Base-by-base conservation (phyloP, 2,113 vertebrate genomes). In the Notarius quadriscutis region DNA sequence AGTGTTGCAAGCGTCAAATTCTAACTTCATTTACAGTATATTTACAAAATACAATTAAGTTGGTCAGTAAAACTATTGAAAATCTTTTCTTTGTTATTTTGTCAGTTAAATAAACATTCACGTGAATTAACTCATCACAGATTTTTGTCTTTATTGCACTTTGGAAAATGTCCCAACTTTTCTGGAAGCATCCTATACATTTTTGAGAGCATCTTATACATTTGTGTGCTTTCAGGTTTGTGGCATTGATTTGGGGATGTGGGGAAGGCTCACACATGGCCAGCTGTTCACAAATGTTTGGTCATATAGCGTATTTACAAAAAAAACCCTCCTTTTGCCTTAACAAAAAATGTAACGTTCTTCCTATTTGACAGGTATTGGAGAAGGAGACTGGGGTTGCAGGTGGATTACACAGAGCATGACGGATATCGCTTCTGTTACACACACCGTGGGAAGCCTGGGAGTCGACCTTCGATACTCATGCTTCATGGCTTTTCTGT, bases 401-500 rank as follows among this genome's bases (percentile, higher is more conserved):
- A 95, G 90, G 94, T 99, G 85, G 93, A 90, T 77, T 96, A 96
- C 0, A 93, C 90, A 0, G 86, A 88, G 88, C 94, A 94, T 0
- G 95, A 95, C 12, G 95, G 94, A 83, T 99, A 99, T 84, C 95
- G 95, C 91, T 99, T 99, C 92, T 98, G 97, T 87, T 99, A 98
- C 78, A 96, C 94, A 85, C 95, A 92, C 90, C 95, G 97, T 4
- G 98, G 97, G 71, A 96, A 94, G 18, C 94, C 97, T 4, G 95
- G 96, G 1, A 93, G 91, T 83, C 93, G 89, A 0, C 97, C 97
- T 0, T 96, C 97, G 5, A 86, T 99, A 78, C 95, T 99, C 81
- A 96, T 99, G 96, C 93, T 99, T 30, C 98, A 99, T 0, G 98
- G 97, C 1, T 99, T 99, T 93, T 98, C 97, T 0, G 96, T 96